Evolutionary conservation across 2,113 vertebrate species (phyloP), one percentile per base, ranked within the genome.

Genomic region (Pluvianellus socialis): DNA sequence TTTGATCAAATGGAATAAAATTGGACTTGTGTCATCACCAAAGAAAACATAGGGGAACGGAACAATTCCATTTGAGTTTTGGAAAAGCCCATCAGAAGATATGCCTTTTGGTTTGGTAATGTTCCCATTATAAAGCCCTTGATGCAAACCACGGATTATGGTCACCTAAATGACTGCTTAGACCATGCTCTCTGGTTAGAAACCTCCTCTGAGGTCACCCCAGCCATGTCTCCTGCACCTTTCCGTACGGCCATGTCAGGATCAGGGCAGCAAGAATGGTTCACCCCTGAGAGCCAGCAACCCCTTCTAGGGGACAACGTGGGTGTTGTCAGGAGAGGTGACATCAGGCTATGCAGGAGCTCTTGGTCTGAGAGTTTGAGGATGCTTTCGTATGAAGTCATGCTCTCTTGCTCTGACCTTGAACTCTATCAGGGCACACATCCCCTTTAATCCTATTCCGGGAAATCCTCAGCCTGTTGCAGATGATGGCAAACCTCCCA

Each of bases 181-280:
- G 7, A 72, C 23, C n/a, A 58, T 0, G 0, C 2, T 7, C 10
- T 59, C 67, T 45, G 40, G 8, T 61, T 52, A 80, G 49, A 65
- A 90, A 52, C 8, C 14, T 45, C 50, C 14, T 42, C 50, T 44
- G 55, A 68, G 38, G 24, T 26, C 14, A 1, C 18, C 27, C 2
- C 59, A 76, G 5, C 14, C 26, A 20, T 3, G 15, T 10, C 55
- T 66, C 13, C 76, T 44, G 12, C 35, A 74, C 35, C 19, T 27
- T 70, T 44, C 47, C 17, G 26, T 26, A 35, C 1, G 5, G 55
- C 21, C 38, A 14, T 3, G 15, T 4, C 6, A 26, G 8, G 33
- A 76, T 7, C 2, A 0, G 10, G 52, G 14, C 67, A 86, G 44
- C 1, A 2, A 26, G 18, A 87, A 77, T 0, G 2, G 4, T 40